Conservation (phyloP, 1,140 invertebrate species). For the Lasioglossum albipes region DNA sequence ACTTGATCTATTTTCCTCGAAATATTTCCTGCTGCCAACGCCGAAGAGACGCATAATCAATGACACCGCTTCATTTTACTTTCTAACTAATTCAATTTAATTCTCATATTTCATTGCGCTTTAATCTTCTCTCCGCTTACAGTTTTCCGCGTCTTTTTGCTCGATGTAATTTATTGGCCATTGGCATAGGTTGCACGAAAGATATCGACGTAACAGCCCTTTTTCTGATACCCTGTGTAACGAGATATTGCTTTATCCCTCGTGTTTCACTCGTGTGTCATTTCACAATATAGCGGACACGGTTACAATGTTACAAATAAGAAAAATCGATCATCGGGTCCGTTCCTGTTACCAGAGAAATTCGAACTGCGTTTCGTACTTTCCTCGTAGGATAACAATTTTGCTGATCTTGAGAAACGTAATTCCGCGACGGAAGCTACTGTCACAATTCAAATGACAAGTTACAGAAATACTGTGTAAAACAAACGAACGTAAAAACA, state of each 20-base stretch:
- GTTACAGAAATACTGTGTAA: no score
- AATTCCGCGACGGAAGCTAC: no score
- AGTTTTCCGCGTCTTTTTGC: background rate
- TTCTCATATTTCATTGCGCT: background rate
- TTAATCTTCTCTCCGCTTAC: background rate
- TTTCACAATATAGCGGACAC: background rate
- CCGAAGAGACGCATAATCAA: background rate
- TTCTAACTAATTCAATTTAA: constrained; percentile 29
- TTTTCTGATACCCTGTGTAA: background rate
- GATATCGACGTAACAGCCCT: background rate
- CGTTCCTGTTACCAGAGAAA: background rate
- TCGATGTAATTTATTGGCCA: background rate
- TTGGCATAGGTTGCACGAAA: background rate
- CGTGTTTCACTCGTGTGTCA: background rate
- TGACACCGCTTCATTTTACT: constrained; percentile 18
- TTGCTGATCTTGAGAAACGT: no score
- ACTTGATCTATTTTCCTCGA: background rate
- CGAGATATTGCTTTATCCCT: background rate
- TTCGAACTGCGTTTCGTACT: background rate
- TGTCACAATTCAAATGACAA: no score
- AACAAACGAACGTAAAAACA: no score
- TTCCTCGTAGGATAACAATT: background rate
- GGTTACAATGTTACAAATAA: background rate
- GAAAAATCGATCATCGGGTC: background rate
- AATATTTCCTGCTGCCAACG: background rate